Percentiles rank a stretch among this genome's conserved stretches.
Evolutionary conservation across 2,797 vertebrate species (phyloP).

Genomic region (Acomys russatus): DNA sequence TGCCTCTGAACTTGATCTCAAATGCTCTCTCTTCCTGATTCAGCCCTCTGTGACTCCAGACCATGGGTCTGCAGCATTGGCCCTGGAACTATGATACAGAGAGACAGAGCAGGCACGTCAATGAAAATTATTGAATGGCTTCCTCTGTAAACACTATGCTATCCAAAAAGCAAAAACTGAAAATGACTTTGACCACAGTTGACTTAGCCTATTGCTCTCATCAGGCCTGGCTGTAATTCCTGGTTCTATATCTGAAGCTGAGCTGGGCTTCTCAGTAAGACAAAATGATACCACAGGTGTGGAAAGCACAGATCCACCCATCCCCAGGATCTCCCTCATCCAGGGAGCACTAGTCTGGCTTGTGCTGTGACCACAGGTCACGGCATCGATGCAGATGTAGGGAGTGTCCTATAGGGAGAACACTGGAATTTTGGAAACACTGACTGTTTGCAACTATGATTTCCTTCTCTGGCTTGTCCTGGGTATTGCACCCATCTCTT

Average conservation of each 20-base stretch:
- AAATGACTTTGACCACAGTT: background rate
- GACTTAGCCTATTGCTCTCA: background rate
- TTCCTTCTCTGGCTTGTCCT: constrained; percentile 12
- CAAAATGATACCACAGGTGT: background rate
- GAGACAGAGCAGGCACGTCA: background rate
- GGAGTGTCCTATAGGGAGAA: background rate
- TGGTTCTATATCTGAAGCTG: background rate
- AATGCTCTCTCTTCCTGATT: background rate
- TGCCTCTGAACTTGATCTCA: constrained; percentile 26
- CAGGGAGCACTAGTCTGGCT: background rate
- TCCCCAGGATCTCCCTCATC: constrained; percentile 19
- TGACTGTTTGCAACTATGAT: constrained; percentile 30
- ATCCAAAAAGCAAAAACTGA: background rate
- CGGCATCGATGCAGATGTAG: background rate
- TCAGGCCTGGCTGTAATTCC: background rate
- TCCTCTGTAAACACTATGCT: background rate
- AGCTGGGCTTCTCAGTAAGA: background rate
- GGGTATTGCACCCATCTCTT: background rate
- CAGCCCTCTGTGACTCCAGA: background rate
- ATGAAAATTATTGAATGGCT: background rate
- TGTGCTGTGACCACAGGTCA: background rate
- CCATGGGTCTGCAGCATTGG: background rate
- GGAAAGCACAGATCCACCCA: background rate
- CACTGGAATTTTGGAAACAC: constrained; percentile 56
- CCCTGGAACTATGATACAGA: background rate